Evolutionary conservation across 2,797 vertebrate species (phyloP), one percentile per base, ranked within the genome.

Genomic region (Pelobates cultripes): DNA sequence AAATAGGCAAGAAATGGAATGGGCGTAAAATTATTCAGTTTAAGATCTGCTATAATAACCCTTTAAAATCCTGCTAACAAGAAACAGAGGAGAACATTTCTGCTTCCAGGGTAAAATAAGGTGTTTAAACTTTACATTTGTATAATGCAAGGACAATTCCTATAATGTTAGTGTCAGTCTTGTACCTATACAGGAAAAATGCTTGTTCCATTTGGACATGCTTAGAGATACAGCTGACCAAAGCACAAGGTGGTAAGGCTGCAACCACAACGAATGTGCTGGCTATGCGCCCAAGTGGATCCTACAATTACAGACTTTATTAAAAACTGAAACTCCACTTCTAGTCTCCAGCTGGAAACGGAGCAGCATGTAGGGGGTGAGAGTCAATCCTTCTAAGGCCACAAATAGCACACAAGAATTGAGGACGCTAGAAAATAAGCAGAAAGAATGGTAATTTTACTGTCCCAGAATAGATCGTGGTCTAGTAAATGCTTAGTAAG

Each of bases 391-490:
- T 70, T 47, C 74, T 57, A 17, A 17, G 7, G n/a, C 75, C 63
- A 74, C 81, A 71, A 70, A 83, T 79, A 79, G 77, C 41, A 42
- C 66, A 47, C 61, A n/a, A 75, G 41, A 41, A 12, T 28, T 17
- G 17, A 71, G 47, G 61, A 73, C n/a, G 10, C 72, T 41, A 70
- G 63, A 78, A 55, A 64, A 28, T 45, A 70, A 55, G 64, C 77
- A 67, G 15, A 69, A 53, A 40, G 40, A 53, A 71, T 3, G 45
- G 40, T 79, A 47, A 60, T 75, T 67, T 70, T 41, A 68, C 57
- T 61, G 47, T 84, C 77, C 77, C 73, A 67, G 70, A 84, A 84
- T 80, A 84, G 77, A 76, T 44, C n/a, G 41, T 44, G 60, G 61
- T 72, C 60, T 44, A n/a, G 60, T 45, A 60, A 80, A 72, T 80